phyloP scores from a whole-genome alignment of 2,888 invertebrate species.

The Papilio gigon region DNA sequence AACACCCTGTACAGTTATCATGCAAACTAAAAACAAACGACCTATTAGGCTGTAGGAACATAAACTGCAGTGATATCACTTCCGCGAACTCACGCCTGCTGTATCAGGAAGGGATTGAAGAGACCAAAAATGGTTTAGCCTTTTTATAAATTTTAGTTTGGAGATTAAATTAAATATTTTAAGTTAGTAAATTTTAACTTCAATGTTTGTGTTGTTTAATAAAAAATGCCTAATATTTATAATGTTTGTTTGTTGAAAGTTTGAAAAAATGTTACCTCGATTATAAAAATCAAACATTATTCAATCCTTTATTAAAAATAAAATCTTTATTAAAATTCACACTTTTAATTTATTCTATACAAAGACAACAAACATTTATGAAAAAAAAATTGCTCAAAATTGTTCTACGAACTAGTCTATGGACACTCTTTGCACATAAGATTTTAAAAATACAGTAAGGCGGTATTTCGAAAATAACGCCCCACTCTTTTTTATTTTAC shows the following conservation, averaged over 20 bases:
- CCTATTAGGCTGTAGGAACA: slow-evolving; percentile 5
- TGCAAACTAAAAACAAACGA: slow-evolving; percentile 8
- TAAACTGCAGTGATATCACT: slow-evolving; percentile 12
- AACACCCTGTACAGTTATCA: slow-evolving; percentile 27
- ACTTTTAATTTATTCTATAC: slow-evolving; percentile 68
- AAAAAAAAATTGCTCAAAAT: slow-evolving; percentile 66
- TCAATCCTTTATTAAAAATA: slow-evolving; percentile 63
- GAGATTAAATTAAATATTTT: no score
- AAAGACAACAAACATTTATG: slow-evolving; percentile 62
- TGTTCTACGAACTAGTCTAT: slow-evolving; percentile 45
- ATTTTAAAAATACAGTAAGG: neutral
- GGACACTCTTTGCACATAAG: slow-evolving; percentile 28
- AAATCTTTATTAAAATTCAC: slow-evolving; percentile 80
- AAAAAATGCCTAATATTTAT: no score
- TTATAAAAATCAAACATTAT: slow-evolving; percentile 41
- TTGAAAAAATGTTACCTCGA: neutral
- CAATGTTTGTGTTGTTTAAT: no score
- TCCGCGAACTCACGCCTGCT: slow-evolving; percentile 2
- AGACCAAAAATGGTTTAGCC: neutral
- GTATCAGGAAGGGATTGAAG: neutral
- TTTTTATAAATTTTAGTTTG: no score
- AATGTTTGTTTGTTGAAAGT: no score
- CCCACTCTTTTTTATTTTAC: neutral
- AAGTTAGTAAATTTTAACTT: no score
- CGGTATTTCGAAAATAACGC: neutral